Evolutionary conservation across 2,888 invertebrate species (phyloP).

Genomic region (Osedax fenrisi): DNA sequence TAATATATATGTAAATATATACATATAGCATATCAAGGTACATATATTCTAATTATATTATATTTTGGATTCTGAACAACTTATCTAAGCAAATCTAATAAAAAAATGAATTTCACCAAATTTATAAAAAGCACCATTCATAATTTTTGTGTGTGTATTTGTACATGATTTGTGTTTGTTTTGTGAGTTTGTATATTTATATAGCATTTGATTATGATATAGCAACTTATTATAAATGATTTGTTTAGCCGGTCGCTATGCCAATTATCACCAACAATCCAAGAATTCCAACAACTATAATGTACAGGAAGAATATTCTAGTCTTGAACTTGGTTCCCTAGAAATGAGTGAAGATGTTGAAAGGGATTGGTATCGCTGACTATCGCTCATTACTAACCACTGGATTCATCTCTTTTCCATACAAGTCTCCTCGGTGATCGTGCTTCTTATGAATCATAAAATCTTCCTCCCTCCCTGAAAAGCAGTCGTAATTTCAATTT

Average conservation of each 20-base stretch:
- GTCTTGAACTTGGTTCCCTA: slow-evolving; percentile 70
- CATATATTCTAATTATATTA: too few species aligned
- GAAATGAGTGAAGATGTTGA: slow-evolving; percentile 48
- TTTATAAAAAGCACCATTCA: too few species aligned
- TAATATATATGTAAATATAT: too few species aligned
- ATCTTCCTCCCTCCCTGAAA: slow-evolving; percentile 57
- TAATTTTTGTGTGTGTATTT: too few species aligned
- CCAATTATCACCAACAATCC: slow-evolving; percentile 60
- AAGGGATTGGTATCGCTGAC: not conserved
- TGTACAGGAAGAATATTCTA: slow-evolving; percentile 66
- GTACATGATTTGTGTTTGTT: too few species aligned
- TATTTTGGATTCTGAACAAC: too few species aligned
- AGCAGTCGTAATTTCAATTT: too few species aligned
- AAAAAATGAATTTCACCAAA: too few species aligned
- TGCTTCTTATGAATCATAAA: slow-evolving; percentile 35
- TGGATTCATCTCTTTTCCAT: slow-evolving; percentile 36
- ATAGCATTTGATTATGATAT: not conserved
- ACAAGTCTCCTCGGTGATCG: slow-evolving; percentile 51
- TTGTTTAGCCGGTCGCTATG: slow-evolving; percentile 39
- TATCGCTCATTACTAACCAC: slow-evolving; percentile 35
- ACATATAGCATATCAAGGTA: too few species aligned
- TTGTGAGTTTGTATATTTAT: not conserved
- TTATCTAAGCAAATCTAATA: too few species aligned
- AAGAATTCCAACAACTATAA: slow-evolving; percentile 61
- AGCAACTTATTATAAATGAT: not conserved